Conservation (phyloP, 2,888 invertebrate genomes). For the Drosophila pseudotakahashii region DNA sequence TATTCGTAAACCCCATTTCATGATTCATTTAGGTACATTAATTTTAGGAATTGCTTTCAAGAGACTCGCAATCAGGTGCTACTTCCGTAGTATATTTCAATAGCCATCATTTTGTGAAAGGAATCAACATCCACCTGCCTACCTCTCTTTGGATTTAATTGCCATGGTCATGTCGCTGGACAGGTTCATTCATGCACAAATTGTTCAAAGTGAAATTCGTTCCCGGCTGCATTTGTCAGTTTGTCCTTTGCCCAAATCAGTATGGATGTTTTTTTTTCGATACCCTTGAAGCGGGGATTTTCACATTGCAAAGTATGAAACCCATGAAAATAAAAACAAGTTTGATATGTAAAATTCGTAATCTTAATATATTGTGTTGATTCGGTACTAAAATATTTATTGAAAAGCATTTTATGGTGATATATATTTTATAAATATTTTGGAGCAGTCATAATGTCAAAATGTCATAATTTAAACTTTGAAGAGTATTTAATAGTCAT, state of each 20-base stretch:
- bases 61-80: not conserved
- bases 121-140: constrained; percentile 10
- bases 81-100: constrained; percentile 22
- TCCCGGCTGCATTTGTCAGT: constrained; percentile 72
- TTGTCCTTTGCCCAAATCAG: constrained; percentile 47
- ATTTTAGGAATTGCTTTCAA: not conserved
- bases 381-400: too few relatives aligned
- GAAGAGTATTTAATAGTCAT: constrained; percentile 7
- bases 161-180: constrained; percentile 40
- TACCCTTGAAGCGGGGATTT: not conserved
- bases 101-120: constrained; percentile 12
- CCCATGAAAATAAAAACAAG: not conserved
- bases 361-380: too few relatives aligned
- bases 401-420: too few relatives aligned
- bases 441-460: too few relatives aligned
- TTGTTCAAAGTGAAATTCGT: constrained; percentile 79
- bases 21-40: too few relatives aligned
- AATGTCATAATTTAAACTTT: too few relatives aligned
- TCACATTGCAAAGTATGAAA: not conserved
- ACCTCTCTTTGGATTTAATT: constrained; percentile 31
- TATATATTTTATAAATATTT: too few relatives aligned
- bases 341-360: too few relatives aligned
- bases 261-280: constrained; percentile 1
- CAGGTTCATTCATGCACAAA: constrained; percentile 81
- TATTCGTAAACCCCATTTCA: too few relatives aligned